A percentile compares a stretch with the other conserved stretches of the same genome.
Evolutionary conservation across 2,888 invertebrate genomes (phyloP).

Genomic region (Patella caerulea): DNA sequence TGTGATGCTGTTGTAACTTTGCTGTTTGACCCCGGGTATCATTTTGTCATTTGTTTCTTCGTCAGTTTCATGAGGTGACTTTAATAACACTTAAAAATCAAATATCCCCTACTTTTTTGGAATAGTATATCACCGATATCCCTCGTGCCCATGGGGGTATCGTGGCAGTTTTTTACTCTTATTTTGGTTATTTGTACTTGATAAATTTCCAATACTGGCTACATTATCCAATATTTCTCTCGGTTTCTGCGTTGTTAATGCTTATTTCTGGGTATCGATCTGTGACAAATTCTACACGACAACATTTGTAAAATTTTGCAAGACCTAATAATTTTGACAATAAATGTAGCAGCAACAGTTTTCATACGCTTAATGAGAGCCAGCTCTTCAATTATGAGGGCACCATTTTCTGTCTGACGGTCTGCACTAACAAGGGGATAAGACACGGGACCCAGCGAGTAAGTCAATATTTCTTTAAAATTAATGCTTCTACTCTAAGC

Average conservation of each 20-base stretch:
- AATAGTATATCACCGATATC: no score
- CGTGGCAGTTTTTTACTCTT: no score
- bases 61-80: no score
- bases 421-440: background rate
- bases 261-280: background rate
- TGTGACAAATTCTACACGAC: background rate
- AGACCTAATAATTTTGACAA: background rate
- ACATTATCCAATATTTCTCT: background rate
- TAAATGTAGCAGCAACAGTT: background rate
- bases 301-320: background rate
- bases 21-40: no score
- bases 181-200: no score
- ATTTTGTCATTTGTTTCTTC: no score
- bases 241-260: background rate
- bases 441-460: background rate
- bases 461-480: background rate
- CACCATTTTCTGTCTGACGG: background rate
- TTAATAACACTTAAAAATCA: no score
- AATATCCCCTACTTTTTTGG: no score
- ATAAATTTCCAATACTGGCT: no score
- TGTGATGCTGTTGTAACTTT: no score
- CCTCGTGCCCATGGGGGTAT: no score
- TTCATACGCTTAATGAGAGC: background rate
- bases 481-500: background rate
- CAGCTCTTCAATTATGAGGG: background rate